Base-by-base conservation (phyloP, 2,888 invertebrate species). In the Chironomus tentans region DNA sequence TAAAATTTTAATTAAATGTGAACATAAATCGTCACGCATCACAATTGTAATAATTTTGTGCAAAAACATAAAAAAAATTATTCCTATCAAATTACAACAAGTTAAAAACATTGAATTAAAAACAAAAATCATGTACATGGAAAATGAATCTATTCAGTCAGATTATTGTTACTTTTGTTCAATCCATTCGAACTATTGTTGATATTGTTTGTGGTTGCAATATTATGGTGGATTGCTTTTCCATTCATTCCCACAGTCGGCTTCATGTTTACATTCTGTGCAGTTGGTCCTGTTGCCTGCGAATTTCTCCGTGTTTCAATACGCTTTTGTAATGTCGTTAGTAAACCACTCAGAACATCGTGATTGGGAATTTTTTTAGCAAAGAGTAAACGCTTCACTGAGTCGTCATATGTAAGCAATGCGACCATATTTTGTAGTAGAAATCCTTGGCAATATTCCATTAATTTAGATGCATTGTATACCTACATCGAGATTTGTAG, bases 351-450 rank as follows among this genome's bases (percentile, higher is more conserved):
- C 13, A 95, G 86, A 4, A 95, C 94, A 81, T 95, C 95, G 81
- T 95, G 94, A 80, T 94, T 94, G 72, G 95, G 94, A 78, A 95
- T 85, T 81, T 94, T 92, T 83, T 94, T 95, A 61, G 94, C 95
- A 80, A 95, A 95, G 50, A 95, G 87, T 76, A 95, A 85, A 78
- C 94, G 88, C 81, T 95, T 93, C 0, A 95, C 94, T 0, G 94
- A 94, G 82, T 95, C 95, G 80, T 95, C 95, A 81, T 94, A 95
- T 0, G 94, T 95, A 70, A 95, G 86, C 28, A 95, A 85, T n/a
- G 94, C 93, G n/a, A 95, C 94, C 94, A 95, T 93, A 81, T 95
- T 95, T 84, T 95, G 95, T 68, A 95, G 87, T 28, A 95, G 85
- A 82, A 94, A 95, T 73, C 94, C 94, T 85, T 95, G 95, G 81